Conservation (phyloP, 2,113 vertebrate species). For the Falco punctatus region DNA sequence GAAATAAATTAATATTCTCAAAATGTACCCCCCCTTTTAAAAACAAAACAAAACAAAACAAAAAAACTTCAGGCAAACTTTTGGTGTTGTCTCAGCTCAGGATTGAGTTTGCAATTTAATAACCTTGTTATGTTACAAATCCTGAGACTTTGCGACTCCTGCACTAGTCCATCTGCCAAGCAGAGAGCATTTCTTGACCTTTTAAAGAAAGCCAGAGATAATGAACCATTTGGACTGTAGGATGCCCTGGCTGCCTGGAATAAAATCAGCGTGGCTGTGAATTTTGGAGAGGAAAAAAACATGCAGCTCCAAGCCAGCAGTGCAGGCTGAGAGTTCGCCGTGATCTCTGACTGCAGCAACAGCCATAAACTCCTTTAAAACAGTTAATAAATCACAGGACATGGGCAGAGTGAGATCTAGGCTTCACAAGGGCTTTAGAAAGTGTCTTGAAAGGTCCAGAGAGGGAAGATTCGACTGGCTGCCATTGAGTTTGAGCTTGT, state of each 20-base stretch:
- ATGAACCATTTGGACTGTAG: conserved; percentile 2
- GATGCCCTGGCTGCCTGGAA: conserved; percentile 48
- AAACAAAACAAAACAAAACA: too few relatives aligned
- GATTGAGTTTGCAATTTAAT: background rate
- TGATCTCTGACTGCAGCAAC: background rate
- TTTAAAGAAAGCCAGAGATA: conserved; percentile 55
- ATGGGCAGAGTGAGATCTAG: background rate
- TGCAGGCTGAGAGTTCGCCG: background rate
- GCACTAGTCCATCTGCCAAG: conserved; percentile 6
- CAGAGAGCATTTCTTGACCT: conserved; percentile 52
- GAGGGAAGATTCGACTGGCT: background rate
- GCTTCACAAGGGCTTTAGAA: background rate
- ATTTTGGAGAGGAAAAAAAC: conserved; percentile 35
- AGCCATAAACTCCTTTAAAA: conserved; percentile 10
- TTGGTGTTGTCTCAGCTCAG: background rate
- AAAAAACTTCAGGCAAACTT: background rate
- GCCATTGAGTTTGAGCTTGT: background rate
- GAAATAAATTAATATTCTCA: background rate
- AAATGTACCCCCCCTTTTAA: background rate
- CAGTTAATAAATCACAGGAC: conserved; percentile 41
- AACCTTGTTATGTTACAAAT: background rate
- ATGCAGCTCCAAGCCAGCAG: background rate
- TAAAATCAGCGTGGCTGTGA: conserved; percentile 16
- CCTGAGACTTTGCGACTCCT: background rate
- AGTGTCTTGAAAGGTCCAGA: background rate